Base-by-base conservation (phyloP, 2,797 vertebrate genomes). In the Ceyx erithaca region DNA sequence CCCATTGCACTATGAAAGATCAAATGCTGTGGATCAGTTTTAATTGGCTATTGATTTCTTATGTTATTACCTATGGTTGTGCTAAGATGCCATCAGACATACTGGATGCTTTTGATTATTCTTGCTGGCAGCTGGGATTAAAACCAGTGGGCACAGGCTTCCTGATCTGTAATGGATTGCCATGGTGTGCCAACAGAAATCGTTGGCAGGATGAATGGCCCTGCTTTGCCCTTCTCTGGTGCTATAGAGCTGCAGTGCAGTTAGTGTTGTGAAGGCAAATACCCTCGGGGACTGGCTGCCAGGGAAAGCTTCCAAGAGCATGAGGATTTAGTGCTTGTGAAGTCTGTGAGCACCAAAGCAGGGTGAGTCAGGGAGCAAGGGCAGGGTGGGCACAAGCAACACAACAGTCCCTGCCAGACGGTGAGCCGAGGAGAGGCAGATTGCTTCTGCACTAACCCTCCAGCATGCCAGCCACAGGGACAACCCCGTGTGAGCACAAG, bases 41-140 rank as follows among this genome's bases (percentile, higher is more conserved):
- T 96, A 97, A 97, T 96, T 97, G 96, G 94, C 87, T 97, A 96
- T 96, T 76, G 95, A 96, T 96, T 95, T 93, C 85, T 91, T 94
- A 90, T 81, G 92, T 91, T 95, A 94, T 96, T 96, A 96, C 96
- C 94, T 92, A 95, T 10, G 20, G 83, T 89, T 90, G 92, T 79
- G 87, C 89, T 78, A 78, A 88, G 86, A 88, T 85, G 94, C 89
- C 48, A 5, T 95, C 86, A 92, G 87, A 87, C 3, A 6, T 85
- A 71, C 77, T 96, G 76, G 92, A 94, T 94, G 92, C 52, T 95
- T 94, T 85, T 89, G 89, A 93, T 94, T 96, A 95, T 93, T 93
- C 85, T 90, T 89, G 64, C 76, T 95, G 91, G 91, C 95, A 96
- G 92, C 87, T 91, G 83, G 89, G 92, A 94, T 94, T 94, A 92